A percentile compares a stretch with the other conserved stretches of the same genome.
Evolutionary conservation across 53 echinoderm and acorn worm species (phyloP).

Genomic region (Holothuria scabra): DNA sequence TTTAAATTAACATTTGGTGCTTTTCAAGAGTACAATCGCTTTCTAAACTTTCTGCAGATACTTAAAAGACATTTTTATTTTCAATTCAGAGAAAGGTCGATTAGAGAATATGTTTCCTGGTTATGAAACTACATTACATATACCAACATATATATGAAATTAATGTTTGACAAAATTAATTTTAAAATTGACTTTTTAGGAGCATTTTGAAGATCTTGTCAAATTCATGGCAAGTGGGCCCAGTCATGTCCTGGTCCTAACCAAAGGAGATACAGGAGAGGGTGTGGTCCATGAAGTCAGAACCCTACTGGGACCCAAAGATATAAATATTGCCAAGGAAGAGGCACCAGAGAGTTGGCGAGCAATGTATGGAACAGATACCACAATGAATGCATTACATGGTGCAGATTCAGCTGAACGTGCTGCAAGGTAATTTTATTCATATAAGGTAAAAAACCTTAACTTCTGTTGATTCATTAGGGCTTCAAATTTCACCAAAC

Average conservation of each 20-base stretch:
- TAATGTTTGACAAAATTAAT: too few relatives aligned
- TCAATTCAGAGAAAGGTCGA: too few relatives aligned
- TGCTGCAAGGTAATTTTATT: conserved; percentile 83
- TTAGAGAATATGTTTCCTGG: too few relatives aligned
- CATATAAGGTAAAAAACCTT: too few relatives aligned
- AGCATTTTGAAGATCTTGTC: conserved; percentile 89
- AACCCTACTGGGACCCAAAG: conserved; percentile 85
- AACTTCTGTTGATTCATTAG: too few relatives aligned
- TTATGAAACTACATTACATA: too few relatives aligned
- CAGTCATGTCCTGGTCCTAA: conserved; percentile 83
- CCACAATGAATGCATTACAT: conserved; percentile 96
- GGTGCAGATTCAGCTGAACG: conserved; percentile 93
- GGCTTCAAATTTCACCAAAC: too few relatives aligned
- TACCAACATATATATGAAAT: too few relatives aligned
- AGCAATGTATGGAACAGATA: conserved; percentile 94
- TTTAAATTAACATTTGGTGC: too few relatives aligned
- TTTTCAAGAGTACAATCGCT: too few relatives aligned
- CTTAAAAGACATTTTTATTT: too few relatives aligned
- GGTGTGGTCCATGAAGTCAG: conserved; percentile 91
- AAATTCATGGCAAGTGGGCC: conserved; percentile 98
- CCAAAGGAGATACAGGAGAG: conserved; percentile 96
- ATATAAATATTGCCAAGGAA: conserved; percentile 86
- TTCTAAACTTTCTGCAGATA: too few relatives aligned
- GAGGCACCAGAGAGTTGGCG: conserved; percentile 96
- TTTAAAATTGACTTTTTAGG: conserved; percentile 24